Conservation (phyloP, 1,140 invertebrate genomes). For the Thaumatotibia leucotreta region DNA sequence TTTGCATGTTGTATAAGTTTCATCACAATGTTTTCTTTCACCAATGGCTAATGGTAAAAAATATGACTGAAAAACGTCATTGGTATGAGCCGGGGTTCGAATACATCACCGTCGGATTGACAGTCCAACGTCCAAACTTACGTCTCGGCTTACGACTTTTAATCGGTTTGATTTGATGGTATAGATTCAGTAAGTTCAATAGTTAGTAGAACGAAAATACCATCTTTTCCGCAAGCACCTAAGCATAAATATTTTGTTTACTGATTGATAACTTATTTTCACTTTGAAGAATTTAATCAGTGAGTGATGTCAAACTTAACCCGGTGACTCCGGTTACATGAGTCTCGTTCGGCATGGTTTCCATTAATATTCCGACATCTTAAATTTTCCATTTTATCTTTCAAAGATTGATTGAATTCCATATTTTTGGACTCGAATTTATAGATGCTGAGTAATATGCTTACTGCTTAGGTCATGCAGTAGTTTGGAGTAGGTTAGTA, state of each 20-base stretch:
- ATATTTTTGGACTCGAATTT: not conserved
- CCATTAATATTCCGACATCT: not conserved
- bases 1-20: too few relatives aligned
- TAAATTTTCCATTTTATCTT: not conserved
- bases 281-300: not conserved
- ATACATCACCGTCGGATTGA: too few relatives aligned
- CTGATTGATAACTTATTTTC: not conserved
- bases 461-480: not conserved
- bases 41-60: too few relatives aligned
- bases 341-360: not conserved
- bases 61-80: too few relatives aligned
- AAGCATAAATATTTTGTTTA: not conserved
- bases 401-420: not conserved
- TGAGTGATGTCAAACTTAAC: not conserved
- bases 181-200: too few relatives aligned
- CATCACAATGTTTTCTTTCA: too few relatives aligned
- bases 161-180: too few relatives aligned
- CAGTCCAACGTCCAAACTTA: too few relatives aligned
- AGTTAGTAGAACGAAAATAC: too few relatives aligned
- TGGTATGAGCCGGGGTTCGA: too few relatives aligned
- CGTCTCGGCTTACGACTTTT: too few relatives aligned
- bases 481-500: too few relatives aligned
- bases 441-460: not conserved
- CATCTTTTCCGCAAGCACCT: not conserved
- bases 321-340: not conserved